Percentiles rank a stretch among this genome's conserved stretches.
phyloP scores from a whole-genome alignment of 2,113 vertebrate genomes.

The Dinomys branickii region DNA sequence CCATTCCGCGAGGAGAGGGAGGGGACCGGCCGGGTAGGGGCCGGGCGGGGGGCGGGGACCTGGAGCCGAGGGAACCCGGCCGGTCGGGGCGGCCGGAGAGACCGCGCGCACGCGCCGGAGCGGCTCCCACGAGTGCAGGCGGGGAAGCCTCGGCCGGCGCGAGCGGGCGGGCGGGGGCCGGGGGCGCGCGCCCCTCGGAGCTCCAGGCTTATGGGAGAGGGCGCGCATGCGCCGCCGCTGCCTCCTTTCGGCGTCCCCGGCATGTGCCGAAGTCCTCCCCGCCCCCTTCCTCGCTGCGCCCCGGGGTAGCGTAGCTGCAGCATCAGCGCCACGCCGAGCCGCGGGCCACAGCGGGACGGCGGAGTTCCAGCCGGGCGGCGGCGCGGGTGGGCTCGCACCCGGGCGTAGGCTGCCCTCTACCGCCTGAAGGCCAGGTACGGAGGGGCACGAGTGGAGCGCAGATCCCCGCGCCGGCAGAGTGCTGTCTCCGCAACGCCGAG shows the following conservation, averaged over 20 bases:
- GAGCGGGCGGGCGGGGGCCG: slow-evolving; percentile 78
- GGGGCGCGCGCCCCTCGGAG: slow-evolving; percentile 68
- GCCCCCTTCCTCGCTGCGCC: slow-evolving; percentile 38
- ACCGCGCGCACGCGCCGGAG: slow-evolving; percentile 74
- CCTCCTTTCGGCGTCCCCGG: slow-evolving; percentile 74
- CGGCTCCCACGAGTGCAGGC: slow-evolving; percentile 62
- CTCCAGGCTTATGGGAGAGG: slow-evolving; percentile 14
- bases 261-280: slow-evolving; percentile 65
- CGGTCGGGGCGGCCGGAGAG: slow-evolving; percentile 33
- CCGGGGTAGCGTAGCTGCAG: slow-evolving; percentile 9
- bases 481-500: neutral
- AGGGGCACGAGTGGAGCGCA: neutral
- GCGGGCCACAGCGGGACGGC: neutral
- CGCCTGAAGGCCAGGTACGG: slow-evolving; percentile 56
- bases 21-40: neutral
- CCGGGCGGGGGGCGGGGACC: slow-evolving; percentile 17
- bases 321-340: neutral
- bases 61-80: slow-evolving; percentile 14
- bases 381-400: neutral
- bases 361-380: neutral
- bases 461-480: neutral
- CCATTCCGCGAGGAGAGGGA: slow-evolving; percentile 69
- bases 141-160: slow-evolving; percentile 70
- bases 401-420: slow-evolving; percentile 68
- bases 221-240: slow-evolving; percentile 75